These are phyloP conservation scores for Scaptodrosophila latifasciaeformis DNA, from an alignment of 2,888 invertebrate species.

Conservation along the genomic window DNA sequence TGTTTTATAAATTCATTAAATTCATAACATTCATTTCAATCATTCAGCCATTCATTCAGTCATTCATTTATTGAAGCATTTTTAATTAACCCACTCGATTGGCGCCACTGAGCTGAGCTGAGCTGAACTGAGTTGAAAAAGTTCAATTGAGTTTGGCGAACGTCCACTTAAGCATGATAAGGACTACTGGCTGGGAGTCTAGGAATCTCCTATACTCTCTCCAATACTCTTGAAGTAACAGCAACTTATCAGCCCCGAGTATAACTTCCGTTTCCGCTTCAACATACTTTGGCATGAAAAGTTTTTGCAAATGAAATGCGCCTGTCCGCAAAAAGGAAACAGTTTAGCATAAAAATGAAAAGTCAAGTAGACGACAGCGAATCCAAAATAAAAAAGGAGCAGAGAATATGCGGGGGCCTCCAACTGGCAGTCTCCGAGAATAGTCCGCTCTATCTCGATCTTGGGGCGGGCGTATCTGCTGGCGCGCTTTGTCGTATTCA, in stretches of 20 bases:
- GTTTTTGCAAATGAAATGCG: constrained; percentile 50
- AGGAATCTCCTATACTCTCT: too few relatives aligned
- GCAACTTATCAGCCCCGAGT: constrained; percentile 37
- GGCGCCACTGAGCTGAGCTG: too few relatives aligned
- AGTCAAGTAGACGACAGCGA: constrained; percentile 33
- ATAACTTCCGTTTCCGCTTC: constrained; percentile 55
- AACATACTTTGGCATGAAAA: constrained; percentile 41
- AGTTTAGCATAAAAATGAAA: constrained; percentile 53
- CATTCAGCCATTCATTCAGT: too few relatives aligned
- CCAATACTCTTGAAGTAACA: too few relatives aligned
- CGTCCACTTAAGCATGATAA: too few relatives aligned
- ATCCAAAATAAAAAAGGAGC: constrained; percentile 12
- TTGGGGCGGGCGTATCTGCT: constrained; percentile 33
- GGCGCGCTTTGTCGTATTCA: constrained; percentile 52
- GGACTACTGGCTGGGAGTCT: too few relatives aligned
- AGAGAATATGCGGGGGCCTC: constrained; percentile 32
- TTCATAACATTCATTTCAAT: too few relatives aligned
- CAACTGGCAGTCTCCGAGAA: constrained; percentile 23
- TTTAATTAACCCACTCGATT: too few relatives aligned
- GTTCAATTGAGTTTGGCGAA: too few relatives aligned
- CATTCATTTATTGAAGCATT: too few relatives aligned
- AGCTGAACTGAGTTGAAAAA: too few relatives aligned
- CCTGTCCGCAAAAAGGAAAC: constrained; percentile 47
- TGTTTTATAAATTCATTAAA: background rate
- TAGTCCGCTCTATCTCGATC: constrained; percentile 55